Percentiles rank a stretch among this genome's conserved stretches.
phyloP scores from a whole-genome alignment of 53 echinoderm and acorn worm genomes.

The Arbacia lixula region DNA sequence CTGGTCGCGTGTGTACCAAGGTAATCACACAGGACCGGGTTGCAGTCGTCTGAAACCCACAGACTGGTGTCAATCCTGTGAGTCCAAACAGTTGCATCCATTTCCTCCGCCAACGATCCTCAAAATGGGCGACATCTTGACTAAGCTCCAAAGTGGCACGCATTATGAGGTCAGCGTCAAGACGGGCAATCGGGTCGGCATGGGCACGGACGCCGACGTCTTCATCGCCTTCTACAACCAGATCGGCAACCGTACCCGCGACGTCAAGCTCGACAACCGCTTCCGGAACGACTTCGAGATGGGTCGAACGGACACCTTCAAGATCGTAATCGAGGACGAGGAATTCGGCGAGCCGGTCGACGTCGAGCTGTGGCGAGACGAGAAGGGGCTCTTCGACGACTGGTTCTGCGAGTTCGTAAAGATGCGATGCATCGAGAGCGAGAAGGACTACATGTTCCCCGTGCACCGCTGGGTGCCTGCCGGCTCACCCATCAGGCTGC shows the following conservation, averaged over 20 bases:
- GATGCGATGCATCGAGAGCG: slow-evolving; percentile 34
- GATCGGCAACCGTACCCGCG: slow-evolving; percentile 53
- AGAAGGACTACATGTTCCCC: slow-evolving; percentile 63
- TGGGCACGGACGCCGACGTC: slow-evolving; percentile 76
- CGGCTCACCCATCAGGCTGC: slow-evolving; percentile 12
- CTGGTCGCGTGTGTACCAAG: no score
- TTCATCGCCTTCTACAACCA: slow-evolving; percentile 59
- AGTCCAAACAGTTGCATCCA: no score
- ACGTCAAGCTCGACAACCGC: slow-evolving; percentile 56
- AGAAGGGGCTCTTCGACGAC: slow-evolving; percentile 50
- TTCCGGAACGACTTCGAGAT: slow-evolving; percentile 78
- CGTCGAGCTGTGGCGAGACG: slow-evolving; percentile 71
- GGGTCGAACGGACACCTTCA: slow-evolving; percentile 65
- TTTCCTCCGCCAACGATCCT: no score
- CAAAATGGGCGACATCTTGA: no score
- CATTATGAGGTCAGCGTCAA: slow-evolving; percentile 67
- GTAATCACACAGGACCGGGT: no score
- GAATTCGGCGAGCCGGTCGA: slow-evolving; percentile 59
- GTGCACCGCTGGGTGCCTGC: slow-evolving; percentile 72
- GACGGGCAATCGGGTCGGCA: slow-evolving; percentile 77
- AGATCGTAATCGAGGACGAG: slow-evolving; percentile 56
- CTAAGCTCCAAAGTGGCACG: no score
- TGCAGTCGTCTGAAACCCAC: no score
- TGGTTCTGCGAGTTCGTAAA: slow-evolving; percentile 70
- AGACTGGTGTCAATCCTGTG: no score